phyloP scores from a whole-genome alignment of 2,113 vertebrate genomes.

The Brachyhypopomus occidentalis region DNA sequence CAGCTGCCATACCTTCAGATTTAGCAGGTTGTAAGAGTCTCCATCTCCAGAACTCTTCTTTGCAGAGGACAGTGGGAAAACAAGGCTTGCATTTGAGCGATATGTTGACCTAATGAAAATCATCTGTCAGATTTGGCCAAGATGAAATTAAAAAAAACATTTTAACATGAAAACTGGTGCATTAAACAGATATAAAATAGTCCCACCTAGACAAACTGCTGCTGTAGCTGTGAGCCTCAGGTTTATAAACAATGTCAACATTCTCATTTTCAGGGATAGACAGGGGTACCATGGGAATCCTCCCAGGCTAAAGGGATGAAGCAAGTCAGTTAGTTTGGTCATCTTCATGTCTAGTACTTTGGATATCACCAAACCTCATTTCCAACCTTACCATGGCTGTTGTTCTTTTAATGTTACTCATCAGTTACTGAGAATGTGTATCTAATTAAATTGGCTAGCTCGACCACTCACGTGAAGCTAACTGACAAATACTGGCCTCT shows the following conservation, averaged over 20 bases:
- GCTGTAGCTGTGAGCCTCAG: conserved; percentile 44
- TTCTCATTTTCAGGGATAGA: conserved; percentile 71
- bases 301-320: conserved; percentile 60
- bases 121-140: not conserved
- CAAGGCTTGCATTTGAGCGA: conserved; percentile 54
- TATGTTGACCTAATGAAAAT: conserved; percentile 64
- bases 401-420: conserved; percentile 43
- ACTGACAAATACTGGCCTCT: not conserved
- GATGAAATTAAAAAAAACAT: not conserved
- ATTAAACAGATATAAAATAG: not conserved
- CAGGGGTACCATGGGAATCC: conserved; percentile 68
- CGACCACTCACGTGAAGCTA: not conserved
- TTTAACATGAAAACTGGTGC: not conserved
- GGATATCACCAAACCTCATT: not conserved
- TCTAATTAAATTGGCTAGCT: not conserved
- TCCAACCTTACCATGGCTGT: conserved; percentile 59
- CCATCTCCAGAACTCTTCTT: conserved; percentile 59
- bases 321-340: not conserved
- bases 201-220: conserved; percentile 65
- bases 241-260: conserved; percentile 46
- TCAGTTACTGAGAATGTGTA: not conserved
- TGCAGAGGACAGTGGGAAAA: conserved; percentile 53
- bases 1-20: conserved; percentile 56
- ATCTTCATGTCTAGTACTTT: not conserved
- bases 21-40: conserved; percentile 49